Evolutionary conservation across 2,797 vertebrate genomes (phyloP).

Genomic region (Psittacula derbiana): DNA sequence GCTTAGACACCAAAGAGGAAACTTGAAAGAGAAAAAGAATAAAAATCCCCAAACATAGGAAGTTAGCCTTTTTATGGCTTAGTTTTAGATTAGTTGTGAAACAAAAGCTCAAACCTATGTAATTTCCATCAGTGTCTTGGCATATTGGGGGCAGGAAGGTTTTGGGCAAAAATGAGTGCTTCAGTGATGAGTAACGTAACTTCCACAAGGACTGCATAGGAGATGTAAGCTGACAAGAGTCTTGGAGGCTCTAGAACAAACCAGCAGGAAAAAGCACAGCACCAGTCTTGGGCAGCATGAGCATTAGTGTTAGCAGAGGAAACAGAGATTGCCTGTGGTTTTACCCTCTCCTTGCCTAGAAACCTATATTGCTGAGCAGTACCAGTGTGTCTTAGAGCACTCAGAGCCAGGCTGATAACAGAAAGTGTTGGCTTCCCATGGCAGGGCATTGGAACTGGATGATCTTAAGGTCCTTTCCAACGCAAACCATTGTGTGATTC

Average conservation of each 20-base stretch:
- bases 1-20: background rate
- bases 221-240: background rate
- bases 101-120: background rate
- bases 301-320: background rate
- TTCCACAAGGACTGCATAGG: background rate
- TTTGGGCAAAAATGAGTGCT: background rate
- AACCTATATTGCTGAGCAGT: background rate
- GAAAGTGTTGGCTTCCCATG: background rate
- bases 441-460: background rate
- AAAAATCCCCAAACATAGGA: background rate
- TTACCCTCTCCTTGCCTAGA: background rate
- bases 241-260: background rate
- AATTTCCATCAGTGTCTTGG: background rate
- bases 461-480: background rate
- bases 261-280: background rate
- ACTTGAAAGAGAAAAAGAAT: background rate
- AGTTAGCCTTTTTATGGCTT: background rate
- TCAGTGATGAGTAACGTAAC: background rate
- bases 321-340: background rate
- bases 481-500: background rate
- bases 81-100: background rate
- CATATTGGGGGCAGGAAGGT: background rate
- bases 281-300: background rate
- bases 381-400: background rate
- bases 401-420: background rate